A percentile compares a stretch with the other conserved stretches of the same genome.
phyloP scores from a whole-genome alignment of 2,888 invertebrate species.

The Toxonevra muliebris region DNA sequence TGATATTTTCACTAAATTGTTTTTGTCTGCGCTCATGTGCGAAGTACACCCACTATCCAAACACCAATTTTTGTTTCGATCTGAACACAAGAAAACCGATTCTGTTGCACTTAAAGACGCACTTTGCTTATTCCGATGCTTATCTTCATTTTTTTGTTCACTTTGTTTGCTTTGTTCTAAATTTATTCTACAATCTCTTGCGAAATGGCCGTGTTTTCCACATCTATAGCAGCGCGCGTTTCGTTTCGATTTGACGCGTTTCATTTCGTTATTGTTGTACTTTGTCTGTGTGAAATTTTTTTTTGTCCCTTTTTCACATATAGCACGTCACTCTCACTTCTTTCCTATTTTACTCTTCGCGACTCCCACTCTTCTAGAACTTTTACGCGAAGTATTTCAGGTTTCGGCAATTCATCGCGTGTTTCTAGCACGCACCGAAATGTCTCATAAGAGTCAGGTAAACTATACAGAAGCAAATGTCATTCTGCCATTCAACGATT shows the following conservation, averaged over 20 bases:
- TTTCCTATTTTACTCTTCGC: slow-evolving; percentile 37
- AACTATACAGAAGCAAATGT: slow-evolving; percentile 53
- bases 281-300: slow-evolving; percentile 7
- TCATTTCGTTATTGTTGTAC: background rate
- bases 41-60: slow-evolving; percentile 28
- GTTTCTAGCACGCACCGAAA: slow-evolving; percentile 57
- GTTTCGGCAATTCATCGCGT: slow-evolving; percentile 45
- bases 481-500: slow-evolving; percentile 50
- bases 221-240: background rate
- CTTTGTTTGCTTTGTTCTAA: too few relatives aligned
- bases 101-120: too few relatives aligned
- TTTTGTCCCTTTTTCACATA: slow-evolving; percentile 23
- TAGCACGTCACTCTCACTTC: slow-evolving; percentile 28
- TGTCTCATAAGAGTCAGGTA: slow-evolving; percentile 52
- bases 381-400: slow-evolving; percentile 39
- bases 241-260: slow-evolving; percentile 1
- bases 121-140: background rate
- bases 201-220: slow-evolving; percentile 21
- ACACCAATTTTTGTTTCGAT: slow-evolving; percentile 18
- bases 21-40: slow-evolving; percentile 29
- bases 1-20: slow-evolving; percentile 6
- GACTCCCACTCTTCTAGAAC: slow-evolving; percentile 39
- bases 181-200: slow-evolving; percentile 28
- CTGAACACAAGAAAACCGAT: slow-evolving; percentile 20
- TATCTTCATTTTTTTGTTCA: background rate